These are phyloP conservation scores for Drosophila meridionalis DNA, from an alignment of 2,888 invertebrate genomes.

Conservation along the genomic window DNA sequence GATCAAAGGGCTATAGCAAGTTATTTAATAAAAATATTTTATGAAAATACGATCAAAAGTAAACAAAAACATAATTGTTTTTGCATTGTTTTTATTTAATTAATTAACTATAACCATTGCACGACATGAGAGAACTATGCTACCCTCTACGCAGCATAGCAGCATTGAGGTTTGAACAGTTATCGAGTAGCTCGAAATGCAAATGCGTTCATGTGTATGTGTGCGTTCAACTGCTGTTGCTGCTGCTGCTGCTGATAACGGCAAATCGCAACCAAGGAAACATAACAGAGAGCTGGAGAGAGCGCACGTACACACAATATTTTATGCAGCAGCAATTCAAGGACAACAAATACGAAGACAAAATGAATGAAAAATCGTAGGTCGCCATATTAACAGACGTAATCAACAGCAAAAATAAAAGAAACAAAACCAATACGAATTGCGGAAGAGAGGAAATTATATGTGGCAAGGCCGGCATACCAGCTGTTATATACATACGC, in stretches of 20 bases:
- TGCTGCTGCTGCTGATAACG: conserved; percentile 32
- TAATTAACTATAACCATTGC: neutral
- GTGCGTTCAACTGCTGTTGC: neutral
- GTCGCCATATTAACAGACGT: conserved; percentile 32
- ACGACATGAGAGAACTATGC: neutral
- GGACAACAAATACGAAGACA: neutral
- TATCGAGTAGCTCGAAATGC: conserved; percentile 13
- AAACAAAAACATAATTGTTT: neutral
- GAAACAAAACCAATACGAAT: conserved; percentile 5
- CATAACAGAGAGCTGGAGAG: neutral
- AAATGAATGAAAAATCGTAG: conserved; percentile 24
- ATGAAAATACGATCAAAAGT: neutral
- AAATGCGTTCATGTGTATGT: conserved; percentile 1
- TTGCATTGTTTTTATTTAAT: neutral
- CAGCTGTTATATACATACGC: conserved; percentile 31
- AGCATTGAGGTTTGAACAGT: conserved; percentile 30
- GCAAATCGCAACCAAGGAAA: conserved; percentile 5
- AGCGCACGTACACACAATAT: neutral
- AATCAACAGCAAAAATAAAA: conserved; percentile 7
- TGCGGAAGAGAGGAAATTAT: conserved; percentile 11
- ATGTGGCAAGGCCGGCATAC: conserved; percentile 34
- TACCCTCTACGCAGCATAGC: conserved; percentile 1
- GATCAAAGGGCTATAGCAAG: neutral
- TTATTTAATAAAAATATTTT: neutral
- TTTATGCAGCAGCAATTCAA: conserved; percentile 16